Percentiles rank a stretch among this genome's conserved stretches.
phyloP scores from a whole-genome alignment of 2,888 invertebrate genomes.

The Ptychoptera albimana region DNA sequence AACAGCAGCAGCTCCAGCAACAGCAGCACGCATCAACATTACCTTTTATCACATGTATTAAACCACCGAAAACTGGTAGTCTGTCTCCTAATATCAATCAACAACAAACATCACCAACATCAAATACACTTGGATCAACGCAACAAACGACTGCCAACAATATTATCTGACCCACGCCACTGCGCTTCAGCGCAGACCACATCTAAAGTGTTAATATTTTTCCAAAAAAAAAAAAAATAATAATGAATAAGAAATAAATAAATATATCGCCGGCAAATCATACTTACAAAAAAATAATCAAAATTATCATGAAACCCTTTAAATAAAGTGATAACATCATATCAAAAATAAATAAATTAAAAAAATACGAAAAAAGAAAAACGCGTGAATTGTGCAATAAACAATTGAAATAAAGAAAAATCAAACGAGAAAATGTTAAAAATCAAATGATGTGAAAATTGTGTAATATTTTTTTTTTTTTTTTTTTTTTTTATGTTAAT shows the following conservation, averaged over 20 bases:
- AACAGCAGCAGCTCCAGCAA: constrained; percentile 12
- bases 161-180: constrained; percentile 32
- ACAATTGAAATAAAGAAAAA: neutral
- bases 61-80: neutral
- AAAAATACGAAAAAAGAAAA: neutral
- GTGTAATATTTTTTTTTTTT: too few relatives aligned
- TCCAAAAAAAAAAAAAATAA: neutral
- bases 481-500: too few relatives aligned
- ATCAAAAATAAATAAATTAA: neutral
- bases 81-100: neutral
- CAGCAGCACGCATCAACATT: neutral
- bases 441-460: too few relatives aligned
- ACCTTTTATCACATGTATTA: neutral
- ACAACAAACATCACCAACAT: neutral
- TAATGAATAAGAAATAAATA: neutral
- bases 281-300: neutral
- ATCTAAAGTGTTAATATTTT: neutral
- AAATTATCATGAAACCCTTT: neutral
- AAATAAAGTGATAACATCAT: too few relatives aligned
- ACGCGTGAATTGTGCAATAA: neutral
- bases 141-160: neutral
- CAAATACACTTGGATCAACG: neutral
- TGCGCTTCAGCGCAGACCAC: constrained; percentile 26
- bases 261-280: neutral
- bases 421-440: neutral